Evolutionary conservation across 2,888 invertebrate genomes (phyloP), one percentile per base, ranked within the genome.

Genomic region (Corbicula japonica): DNA sequence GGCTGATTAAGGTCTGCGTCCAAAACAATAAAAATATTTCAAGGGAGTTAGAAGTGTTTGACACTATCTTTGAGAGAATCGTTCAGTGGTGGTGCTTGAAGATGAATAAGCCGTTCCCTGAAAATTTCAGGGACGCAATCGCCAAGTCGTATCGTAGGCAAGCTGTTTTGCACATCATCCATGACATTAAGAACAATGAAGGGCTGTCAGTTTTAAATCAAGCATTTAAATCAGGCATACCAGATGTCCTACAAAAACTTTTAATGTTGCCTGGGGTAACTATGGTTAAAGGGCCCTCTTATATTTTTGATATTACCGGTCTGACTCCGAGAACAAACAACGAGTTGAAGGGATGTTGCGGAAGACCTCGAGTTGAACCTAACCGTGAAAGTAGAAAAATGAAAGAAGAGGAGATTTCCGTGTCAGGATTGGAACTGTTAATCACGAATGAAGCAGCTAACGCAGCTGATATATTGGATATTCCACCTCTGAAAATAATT

Each of bases 391-490:
- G 89, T 41, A 83, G 86, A 68, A 80, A 90, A 38, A 77, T 86
- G 4, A 44, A 8, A 21, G 28, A 44, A 5, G 80, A 83, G 6
- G 68, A 68, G 1, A 76, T 78, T 15, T 54, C 81, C 3, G 76
- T 82, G 8, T 90, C 91, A 4, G 89, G 86, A 41, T 60, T 92
- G 28, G 90, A 91, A 56, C 82, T 87, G 56, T 84, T 92, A 28
- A 81, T 89, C 18, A 74, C 84, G 2, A 68, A 84, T 34, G 77
- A 84, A 5, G 80, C 87, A 30, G 75, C 86, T 21, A 62, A 79
- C 28, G 91, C 92, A 0, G 83, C 89, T 1, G 75, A 83, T 8
- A 87, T 92, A 23, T 80, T 92, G 12, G 89, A 91, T 62, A 83
- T 92, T 5, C 78, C 84, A 48, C 91, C 91, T 6, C 80, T 92